Evolutionary conservation across 1,140 invertebrate species (phyloP), one percentile per base, ranked within the genome.

Genomic region (Danaus melanippus): DNA sequence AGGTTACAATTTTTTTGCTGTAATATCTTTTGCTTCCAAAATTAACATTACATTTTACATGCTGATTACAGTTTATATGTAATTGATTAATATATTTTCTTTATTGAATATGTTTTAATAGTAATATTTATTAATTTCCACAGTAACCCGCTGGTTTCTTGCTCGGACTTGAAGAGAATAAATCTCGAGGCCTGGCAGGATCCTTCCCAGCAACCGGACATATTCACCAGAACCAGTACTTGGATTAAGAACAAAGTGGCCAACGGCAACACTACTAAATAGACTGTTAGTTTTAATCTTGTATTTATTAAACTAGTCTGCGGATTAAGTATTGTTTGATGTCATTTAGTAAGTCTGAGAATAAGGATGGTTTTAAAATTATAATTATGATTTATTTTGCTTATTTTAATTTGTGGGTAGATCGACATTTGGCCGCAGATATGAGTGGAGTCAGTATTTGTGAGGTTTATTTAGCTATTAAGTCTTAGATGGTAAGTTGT

Each of bases 161-260:
- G 86, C 43, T 73, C 78, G 4, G 77, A 77, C 43, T 83, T 87
- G 11, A 87, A 86, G 60, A 72, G 64, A 15, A 69, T 88, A 8
- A 86, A 84, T 55, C 62, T 88, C n/a, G 79, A 78, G 41, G 80
- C 82, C 1, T 88, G 85, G 85, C 80, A 84, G 55, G 79, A 86
- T 41, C 69, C 82, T 0, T 69, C 71, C 0, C 56, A 79, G 43
- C 72, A 79, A 44, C 84, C 83, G 0, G 82, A 86, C 58, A 82
- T 88, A 53, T 58, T 88, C 1, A 82, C 84, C 0, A 77, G 86
- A 51, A 88, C 85, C 40, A 86, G 73, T 53, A 82, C 79, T 44
- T 87, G 84, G 84, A 76, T 87, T 51, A 86, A 83, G 59, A 77
- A 74, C 49, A 81, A 80, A 64, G 80, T 86, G 11, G 66, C 65